These are phyloP conservation scores for Podocnemis expansa DNA, from an alignment of 2,113 vertebrate genomes.

Conservation along the genomic window DNA sequence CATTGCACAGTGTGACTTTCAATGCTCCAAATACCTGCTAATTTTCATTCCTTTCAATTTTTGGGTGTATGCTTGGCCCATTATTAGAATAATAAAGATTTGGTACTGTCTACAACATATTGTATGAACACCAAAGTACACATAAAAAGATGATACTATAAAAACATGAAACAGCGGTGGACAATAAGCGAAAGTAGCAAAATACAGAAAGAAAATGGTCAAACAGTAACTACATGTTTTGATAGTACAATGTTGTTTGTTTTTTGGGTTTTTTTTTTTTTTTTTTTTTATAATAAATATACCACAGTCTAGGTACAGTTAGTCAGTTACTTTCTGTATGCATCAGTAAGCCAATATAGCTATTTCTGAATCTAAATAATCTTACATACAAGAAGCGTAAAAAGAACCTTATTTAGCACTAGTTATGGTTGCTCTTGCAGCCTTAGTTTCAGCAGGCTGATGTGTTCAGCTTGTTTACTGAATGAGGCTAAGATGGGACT, in stretches of 20 bases:
- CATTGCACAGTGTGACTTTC: slow-evolving; percentile 29
- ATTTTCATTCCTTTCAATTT: background rate
- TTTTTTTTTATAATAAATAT: too few species aligned
- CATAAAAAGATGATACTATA: too few species aligned
- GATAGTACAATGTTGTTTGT: too few species aligned
- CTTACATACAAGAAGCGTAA: background rate
- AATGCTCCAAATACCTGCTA: background rate
- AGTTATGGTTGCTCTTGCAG: background rate
- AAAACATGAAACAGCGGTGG: background rate
- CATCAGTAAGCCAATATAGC: too few species aligned
- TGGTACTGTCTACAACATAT: background rate
- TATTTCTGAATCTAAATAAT: too few species aligned
- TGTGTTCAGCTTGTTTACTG: background rate
- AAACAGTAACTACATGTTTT: too few species aligned
- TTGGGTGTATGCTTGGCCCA: background rate
- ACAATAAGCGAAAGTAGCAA: background rate
- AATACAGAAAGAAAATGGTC: too few species aligned
- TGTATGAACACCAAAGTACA: background rate
- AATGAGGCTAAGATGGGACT: background rate
- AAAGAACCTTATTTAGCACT: background rate
- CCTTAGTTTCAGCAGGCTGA: background rate
- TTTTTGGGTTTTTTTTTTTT: too few species aligned
- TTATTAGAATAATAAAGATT: background rate
- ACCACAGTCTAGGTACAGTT: too few species aligned
- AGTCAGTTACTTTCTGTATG: too few species aligned